Percentiles rank a stretch among this genome's conserved stretches.
Conservation (phyloP, 2,113 vertebrate species). For the Gadus chalcogrammus region DNA sequence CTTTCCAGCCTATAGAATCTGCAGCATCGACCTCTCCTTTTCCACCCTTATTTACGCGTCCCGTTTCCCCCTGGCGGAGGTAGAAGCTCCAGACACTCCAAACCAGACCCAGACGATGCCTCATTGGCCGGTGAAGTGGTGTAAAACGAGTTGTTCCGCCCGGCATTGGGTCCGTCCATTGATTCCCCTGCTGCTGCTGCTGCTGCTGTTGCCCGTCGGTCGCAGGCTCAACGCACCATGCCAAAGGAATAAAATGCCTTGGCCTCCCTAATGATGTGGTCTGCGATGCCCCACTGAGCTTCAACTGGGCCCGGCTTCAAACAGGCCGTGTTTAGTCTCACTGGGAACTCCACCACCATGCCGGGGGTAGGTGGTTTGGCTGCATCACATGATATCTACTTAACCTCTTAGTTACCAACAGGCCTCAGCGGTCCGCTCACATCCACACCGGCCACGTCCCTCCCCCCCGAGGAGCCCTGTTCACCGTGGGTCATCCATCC, state of each 20-base stretch:
- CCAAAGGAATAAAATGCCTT: neutral
- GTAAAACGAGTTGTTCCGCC: slow-evolving; percentile 30
- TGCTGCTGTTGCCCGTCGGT: neutral
- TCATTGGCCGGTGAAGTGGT: slow-evolving; percentile 51
- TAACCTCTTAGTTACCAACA: too few relatives aligned
- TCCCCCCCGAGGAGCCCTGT: too few relatives aligned
- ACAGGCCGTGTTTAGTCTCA: neutral
- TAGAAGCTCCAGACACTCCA: slow-evolving; percentile 35
- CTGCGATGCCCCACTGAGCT: neutral
- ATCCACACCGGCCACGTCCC: too few relatives aligned
- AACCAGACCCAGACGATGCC: slow-evolving; percentile 32
- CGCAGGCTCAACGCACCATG: neutral
- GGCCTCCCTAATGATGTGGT: neutral
- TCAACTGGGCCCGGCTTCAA: neutral
- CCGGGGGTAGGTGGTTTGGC: neutral
- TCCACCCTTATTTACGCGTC: slow-evolving; percentile 27
- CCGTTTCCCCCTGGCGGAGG: slow-evolving; percentile 48
- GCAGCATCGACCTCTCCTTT: slow-evolving; percentile 23
- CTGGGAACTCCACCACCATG: neutral
- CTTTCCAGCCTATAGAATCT: slow-evolving; percentile 29
- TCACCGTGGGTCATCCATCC: neutral
- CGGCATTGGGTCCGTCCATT: neutral
- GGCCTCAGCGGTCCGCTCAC: too few relatives aligned
- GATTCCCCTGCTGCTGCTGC: too few relatives aligned
- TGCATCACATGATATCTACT: too few relatives aligned